Base-by-base conservation (phyloP, 2,797 vertebrate genomes). In the Acomys russatus region DNA sequence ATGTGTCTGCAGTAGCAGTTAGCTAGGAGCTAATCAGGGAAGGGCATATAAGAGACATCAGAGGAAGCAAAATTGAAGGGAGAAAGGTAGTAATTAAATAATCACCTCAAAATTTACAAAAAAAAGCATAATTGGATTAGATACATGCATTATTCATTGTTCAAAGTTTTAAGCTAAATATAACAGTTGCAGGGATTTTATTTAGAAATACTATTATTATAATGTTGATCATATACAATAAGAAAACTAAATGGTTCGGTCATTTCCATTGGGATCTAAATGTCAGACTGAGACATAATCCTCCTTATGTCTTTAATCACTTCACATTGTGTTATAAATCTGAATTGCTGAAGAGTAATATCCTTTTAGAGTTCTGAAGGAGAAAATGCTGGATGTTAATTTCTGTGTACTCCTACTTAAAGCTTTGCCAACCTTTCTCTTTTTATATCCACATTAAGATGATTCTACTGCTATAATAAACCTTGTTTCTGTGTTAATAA, bases 261-360 rank as follows among this genome's bases (percentile, higher is more conserved):
- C 0, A 87, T 66, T 92, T 44, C 14, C 30, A 23, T 51, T 92
- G 87, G 66, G 25, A 91, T 78, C 11, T 11, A 54, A 35, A 23
- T 25, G 93, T 64, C 56, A 70, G 77, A 49, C 68, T 30, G 90
- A 88, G 30, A 92, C 23, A 92, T 7, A 96, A 82, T 44, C 18
- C 1, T 6, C 23, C 66, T 91, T 85, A 70, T 82, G 59, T 38
- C 78, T 74, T 83, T 74, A 86, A 94, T 88, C 86, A 49, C 33
- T 82, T 92, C 86, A 93, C 88, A 23, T 56, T 97, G 28, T 54
- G 73, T 17, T 94, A 88, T 96, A 87, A 95, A 85, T 95, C 54
- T 94, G 78, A 97, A 95, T 96, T 96, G 96, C n/a, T 94, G 68
- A 91, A 49, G 96, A 90, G 96, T 77, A 96, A 94, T 70, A 88